Evolutionary conservation across 2,113 vertebrate species (phyloP).

Genomic region (Entelurus aequoreus): DNA sequence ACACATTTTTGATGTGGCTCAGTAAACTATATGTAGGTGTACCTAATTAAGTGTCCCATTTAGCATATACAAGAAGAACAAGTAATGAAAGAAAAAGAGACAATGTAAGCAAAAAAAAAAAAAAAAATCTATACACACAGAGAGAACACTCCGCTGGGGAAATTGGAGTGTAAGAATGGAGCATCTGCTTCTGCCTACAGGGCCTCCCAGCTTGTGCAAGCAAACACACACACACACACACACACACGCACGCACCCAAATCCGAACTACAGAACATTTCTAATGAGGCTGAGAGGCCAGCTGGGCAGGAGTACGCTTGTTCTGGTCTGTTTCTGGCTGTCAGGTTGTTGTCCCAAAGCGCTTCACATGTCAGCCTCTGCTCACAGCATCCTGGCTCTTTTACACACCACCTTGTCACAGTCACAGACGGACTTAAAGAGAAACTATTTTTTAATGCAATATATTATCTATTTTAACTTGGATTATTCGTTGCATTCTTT

Average conservation of each 20-base stretch:
- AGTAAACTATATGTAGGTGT: neutral
- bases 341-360: constrained; percentile 49
- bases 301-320: constrained; percentile 46
- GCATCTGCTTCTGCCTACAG: constrained; percentile 63
- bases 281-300: constrained; percentile 59
- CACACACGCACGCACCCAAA: constrained; percentile 20
- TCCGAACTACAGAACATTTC: constrained; percentile 50
- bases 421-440: neutral
- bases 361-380: constrained; percentile 40
- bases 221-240: constrained; percentile 32
- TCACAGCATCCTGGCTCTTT: constrained; percentile 40
- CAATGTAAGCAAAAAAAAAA: constrained; percentile 14
- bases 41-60: neutral
- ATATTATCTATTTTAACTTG: no score
- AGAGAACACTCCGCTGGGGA: constrained; percentile 35
- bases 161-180: constrained; percentile 52
- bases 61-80: constrained; percentile 14
- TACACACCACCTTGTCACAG: constrained; percentile 11
- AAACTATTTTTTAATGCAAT: no score
- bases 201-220: constrained; percentile 49
- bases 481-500: no score
- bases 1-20: neutral
- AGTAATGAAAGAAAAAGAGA: constrained; percentile 15
- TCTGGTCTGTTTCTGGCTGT: constrained; percentile 40
- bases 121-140: constrained; percentile 18